A percentile compares a stretch with the other conserved stretches of the same genome.
Conservation (phyloP, 1,140 invertebrate genomes). For the Leptinotarsa undecemlineata region DNA sequence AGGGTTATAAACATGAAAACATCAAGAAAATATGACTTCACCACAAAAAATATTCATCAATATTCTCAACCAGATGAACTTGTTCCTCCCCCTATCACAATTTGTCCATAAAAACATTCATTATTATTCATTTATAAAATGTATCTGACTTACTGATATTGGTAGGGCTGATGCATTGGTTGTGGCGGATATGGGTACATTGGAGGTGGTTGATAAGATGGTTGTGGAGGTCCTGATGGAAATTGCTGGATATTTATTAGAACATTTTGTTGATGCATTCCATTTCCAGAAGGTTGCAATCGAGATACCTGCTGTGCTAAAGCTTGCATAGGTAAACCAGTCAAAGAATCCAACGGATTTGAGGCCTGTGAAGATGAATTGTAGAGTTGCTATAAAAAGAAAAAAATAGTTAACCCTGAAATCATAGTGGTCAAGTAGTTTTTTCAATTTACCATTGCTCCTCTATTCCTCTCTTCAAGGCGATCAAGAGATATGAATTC, state of each 20-base stretch:
- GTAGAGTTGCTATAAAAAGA: constrained; percentile 51
- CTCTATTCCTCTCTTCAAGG: constrained; percentile 47
- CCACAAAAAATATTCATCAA: too few species aligned
- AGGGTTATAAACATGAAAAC: too few species aligned
- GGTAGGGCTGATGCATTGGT: constrained; percentile 48
- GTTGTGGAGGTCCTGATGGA: constrained; percentile 47
- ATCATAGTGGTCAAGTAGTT: neutral
- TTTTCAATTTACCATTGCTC: constrained; percentile 43
- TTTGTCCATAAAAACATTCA: too few species aligned
- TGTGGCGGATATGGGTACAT: constrained; percentile 40
- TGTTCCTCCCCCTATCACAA: too few species aligned
- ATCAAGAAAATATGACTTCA: too few species aligned
- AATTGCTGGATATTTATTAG: constrained; percentile 56
- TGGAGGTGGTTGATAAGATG: constrained; percentile 47
- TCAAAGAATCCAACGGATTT: constrained; percentile 46
- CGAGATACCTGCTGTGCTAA: constrained; percentile 53
- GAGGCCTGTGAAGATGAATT: constrained; percentile 36
- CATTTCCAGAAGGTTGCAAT: constrained; percentile 44
- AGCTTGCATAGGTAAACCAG: constrained; percentile 52
- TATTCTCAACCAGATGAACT: too few species aligned
- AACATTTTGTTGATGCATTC: constrained; percentile 55
- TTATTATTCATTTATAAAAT: neutral
- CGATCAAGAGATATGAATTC: constrained; percentile 53
- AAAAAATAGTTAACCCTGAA: constrained; percentile 13
- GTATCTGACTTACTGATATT: constrained; percentile 50